Evolutionary conservation across 1,140 invertebrate genomes (phyloP).

Genomic region (Eubasilissa regina): DNA sequence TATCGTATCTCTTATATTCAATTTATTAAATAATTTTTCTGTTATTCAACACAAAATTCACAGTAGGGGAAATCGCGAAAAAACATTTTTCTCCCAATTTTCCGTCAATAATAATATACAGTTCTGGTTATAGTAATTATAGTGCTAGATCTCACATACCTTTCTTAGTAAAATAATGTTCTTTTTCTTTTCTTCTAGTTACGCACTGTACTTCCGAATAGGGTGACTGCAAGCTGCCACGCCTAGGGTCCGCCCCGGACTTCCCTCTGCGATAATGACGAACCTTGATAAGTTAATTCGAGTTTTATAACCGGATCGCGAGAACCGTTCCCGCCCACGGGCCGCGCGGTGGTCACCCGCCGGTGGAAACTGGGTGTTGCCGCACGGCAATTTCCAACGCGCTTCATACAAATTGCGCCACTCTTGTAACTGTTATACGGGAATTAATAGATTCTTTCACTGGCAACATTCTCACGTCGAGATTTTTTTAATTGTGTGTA

Average conservation of each 20-base stretch:
- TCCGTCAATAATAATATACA: too few relatives aligned
- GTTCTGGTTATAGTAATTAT: too few relatives aligned
- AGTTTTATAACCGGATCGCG: conserved; percentile 54
- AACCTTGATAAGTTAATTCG: conserved; percentile 56
- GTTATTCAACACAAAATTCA: too few relatives aligned
- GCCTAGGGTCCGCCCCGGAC: conserved; percentile 45
- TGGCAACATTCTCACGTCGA: conserved; percentile 35
- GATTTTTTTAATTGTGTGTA: background rate
- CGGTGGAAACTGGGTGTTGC: conserved; percentile 38
- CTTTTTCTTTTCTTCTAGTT: background rate
- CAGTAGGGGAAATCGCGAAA: too few relatives aligned
- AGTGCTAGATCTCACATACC: too few relatives aligned
- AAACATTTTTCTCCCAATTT: too few relatives aligned
- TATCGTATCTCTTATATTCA: too few relatives aligned
- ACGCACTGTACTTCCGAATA: conserved; percentile 1
- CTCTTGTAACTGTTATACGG: conserved; percentile 11
- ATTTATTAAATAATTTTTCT: too few relatives aligned
- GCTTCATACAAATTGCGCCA: conserved; percentile 11
- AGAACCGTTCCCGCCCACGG: conserved; percentile 50
- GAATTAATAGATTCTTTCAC: conserved; percentile 14
- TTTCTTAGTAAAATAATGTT: background rate
- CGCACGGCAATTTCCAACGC: background rate
- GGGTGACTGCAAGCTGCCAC: conserved; percentile 44
- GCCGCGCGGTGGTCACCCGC: conserved; percentile 43
- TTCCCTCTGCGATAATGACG: conserved; percentile 48